phyloP scores from a whole-genome alignment of 2,888 invertebrate species.

The Taphrorychus bicolor region DNA sequence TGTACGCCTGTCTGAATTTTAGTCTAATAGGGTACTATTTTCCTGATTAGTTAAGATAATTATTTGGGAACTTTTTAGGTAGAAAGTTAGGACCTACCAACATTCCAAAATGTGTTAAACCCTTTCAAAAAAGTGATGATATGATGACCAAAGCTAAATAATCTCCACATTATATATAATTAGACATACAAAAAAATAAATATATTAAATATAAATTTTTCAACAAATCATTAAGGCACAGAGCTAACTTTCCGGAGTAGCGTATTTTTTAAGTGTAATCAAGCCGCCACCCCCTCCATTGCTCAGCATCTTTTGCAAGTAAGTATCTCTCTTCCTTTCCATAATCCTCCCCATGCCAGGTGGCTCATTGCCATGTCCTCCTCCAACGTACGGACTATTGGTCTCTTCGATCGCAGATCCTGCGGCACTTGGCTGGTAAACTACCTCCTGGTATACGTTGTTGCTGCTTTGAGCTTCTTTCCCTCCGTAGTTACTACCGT shows the following conservation, averaged over 20 bases:
- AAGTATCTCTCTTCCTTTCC: slow-evolving; percentile 14
- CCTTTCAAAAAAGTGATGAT: too few relatives aligned
- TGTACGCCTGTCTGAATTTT: too few relatives aligned
- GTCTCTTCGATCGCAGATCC: neutral
- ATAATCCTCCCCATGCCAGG: neutral
- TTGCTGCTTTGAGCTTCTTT: slow-evolving; percentile 10
- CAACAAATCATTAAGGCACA: neutral
- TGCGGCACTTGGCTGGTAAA: slow-evolving; percentile 23
- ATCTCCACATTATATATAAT: too few relatives aligned
- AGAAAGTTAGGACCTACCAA: too few relatives aligned
- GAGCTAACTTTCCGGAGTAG: slow-evolving; percentile 6
- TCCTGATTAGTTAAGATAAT: too few relatives aligned
- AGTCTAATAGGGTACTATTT: too few relatives aligned
- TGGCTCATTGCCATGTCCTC: neutral
- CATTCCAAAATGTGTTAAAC: too few relatives aligned
- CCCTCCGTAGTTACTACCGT: neutral
- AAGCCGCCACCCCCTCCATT: neutral
- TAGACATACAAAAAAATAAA: too few relatives aligned
- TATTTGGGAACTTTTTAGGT: too few relatives aligned
- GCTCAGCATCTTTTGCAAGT: slow-evolving; percentile 7
- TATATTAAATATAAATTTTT: too few relatives aligned
- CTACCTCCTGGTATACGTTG: slow-evolving; percentile 19
- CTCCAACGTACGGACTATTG: neutral
- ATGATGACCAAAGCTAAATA: too few relatives aligned
- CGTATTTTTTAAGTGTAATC: slow-evolving; percentile 13